A percentile compares a stretch with the other conserved stretches of the same genome.
phyloP scores from a whole-genome alignment of 2,113 vertebrate species.

The Symphodus melops region DNA sequence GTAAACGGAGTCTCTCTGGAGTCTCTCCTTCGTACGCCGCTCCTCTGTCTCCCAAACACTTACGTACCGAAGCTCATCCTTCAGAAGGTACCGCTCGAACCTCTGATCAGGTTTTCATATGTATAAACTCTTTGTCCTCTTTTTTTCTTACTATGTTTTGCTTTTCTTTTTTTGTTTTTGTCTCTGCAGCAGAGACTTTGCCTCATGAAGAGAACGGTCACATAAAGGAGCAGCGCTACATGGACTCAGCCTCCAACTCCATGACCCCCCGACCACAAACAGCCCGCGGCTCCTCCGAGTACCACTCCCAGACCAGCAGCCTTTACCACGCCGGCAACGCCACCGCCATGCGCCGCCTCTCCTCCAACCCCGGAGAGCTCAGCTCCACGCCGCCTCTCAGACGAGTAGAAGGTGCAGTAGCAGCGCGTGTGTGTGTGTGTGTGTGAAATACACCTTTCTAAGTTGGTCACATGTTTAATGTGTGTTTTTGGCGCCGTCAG shows the following conservation, averaged over 20 bases:
- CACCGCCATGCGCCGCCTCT: constrained; percentile 75
- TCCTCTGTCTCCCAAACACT: constrained; percentile 89
- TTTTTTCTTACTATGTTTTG: no score
- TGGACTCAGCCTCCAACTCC: constrained; percentile 89
- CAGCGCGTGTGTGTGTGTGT: not conserved
- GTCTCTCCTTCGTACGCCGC: constrained; percentile 86
- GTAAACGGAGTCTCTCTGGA: constrained; percentile 88
- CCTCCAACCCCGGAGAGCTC: constrained; percentile 83
- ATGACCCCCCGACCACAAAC: constrained; percentile 81
- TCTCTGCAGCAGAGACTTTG: constrained; percentile 86
- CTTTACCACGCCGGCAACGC: constrained; percentile 79
- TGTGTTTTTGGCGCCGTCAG: constrained; percentile 62
- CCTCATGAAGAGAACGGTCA: constrained; percentile 85
- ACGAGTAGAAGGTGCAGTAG: constrained; percentile 88
- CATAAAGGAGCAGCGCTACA: constrained; percentile 87
- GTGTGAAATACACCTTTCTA: fast-evolving
- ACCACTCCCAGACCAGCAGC: constrained; percentile 75
- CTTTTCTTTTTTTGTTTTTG: constrained; percentile 1
- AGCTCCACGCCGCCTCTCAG: constrained; percentile 81
- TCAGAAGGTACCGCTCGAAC: constrained; percentile 88
- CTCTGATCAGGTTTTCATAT: not conserved
- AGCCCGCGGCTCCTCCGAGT: constrained; percentile 79
- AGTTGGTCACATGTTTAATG: not conserved
- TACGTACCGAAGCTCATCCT: constrained; percentile 85
- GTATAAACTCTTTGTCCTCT: no score